Evolutionary conservation across 2,888 invertebrate genomes (phyloP).

Genomic region (Dasypolia templi): DNA sequence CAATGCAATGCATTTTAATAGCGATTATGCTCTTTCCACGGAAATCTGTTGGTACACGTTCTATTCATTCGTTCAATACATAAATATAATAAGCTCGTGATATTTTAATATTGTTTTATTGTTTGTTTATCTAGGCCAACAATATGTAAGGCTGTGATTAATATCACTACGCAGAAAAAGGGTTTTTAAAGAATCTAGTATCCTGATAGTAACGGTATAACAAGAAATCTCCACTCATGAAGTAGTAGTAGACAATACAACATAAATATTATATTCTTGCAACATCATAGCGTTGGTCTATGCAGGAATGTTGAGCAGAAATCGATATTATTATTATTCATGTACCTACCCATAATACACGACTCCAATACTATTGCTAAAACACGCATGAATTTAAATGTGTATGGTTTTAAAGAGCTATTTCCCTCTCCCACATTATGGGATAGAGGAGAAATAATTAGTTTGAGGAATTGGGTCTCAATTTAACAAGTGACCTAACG

Average conservation of each 20-base stretch:
- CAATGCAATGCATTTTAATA: conserved; percentile 39
- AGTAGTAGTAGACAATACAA: background rate
- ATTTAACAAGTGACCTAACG: conserved; percentile 59
- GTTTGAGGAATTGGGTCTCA: conserved; percentile 57
- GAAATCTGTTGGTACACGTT: conserved; percentile 30
- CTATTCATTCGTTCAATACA: too few relatives aligned
- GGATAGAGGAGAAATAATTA: conserved; percentile 44
- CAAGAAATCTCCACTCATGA: background rate
- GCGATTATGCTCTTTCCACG: conserved; percentile 23
- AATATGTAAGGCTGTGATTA: background rate
- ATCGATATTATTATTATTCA: background rate
- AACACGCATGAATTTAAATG: conserved; percentile 28
- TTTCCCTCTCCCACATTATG: conserved; percentile 10
- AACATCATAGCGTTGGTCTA: background rate
- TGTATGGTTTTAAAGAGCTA: conserved; percentile 34
- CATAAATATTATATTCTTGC: background rate
- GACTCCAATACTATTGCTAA: conserved; percentile 8
- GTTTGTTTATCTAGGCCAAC: conserved; percentile 2
- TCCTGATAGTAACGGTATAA: background rate
- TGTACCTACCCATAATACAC: background rate
- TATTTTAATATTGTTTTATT: too few relatives aligned
- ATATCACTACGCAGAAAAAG: conserved; percentile 14
- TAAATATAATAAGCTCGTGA: too few relatives aligned
- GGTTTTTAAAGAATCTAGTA: background rate
- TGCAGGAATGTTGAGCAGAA: background rate